Evolutionary conservation across 2,797 vertebrate species (phyloP).

Genomic region (Micromesistius poutassou): DNA sequence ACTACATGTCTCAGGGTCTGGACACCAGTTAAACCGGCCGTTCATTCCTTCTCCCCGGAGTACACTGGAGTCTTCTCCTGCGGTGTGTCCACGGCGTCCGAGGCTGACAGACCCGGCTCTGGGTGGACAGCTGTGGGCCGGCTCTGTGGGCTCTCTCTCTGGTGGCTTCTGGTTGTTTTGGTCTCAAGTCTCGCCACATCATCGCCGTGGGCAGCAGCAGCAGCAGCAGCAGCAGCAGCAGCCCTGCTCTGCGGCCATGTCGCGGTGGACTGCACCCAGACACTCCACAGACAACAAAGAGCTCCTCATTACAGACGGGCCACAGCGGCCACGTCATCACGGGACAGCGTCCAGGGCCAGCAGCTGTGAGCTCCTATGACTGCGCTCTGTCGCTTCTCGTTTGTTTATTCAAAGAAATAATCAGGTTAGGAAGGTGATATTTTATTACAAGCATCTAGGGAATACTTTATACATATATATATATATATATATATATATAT

Average conservation of each 20-base stretch:
- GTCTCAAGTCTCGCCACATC: no score
- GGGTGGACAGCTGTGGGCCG: neutral
- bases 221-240: no score
- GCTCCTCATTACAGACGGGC: slow-evolving; percentile 30
- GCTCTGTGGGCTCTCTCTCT: neutral
- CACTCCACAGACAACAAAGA: slow-evolving; percentile 37
- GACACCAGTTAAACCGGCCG: neutral
- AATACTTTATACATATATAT: neutral
- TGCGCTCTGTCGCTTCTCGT: slow-evolving; percentile 19
- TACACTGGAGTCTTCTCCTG: neutral
- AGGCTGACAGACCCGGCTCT: neutral
- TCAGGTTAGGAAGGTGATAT: no score
- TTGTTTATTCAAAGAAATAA: slow-evolving; percentile 25
- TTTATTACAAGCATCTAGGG: no score
- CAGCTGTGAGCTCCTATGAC: neutral
- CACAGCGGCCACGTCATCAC: slow-evolving; percentile 30
- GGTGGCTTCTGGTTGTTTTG: no score
- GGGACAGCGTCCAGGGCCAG: neutral
- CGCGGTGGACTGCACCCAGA: neutral
- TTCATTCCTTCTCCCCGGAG: neutral
- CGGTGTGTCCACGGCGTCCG: no score
- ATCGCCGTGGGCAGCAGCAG: no score
- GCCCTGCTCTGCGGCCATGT: no score
- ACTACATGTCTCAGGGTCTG: neutral
- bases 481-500: neutral